Conservation (phyloP, 2,113 vertebrate genomes). For the Chloropsis hardwickii region DNA sequence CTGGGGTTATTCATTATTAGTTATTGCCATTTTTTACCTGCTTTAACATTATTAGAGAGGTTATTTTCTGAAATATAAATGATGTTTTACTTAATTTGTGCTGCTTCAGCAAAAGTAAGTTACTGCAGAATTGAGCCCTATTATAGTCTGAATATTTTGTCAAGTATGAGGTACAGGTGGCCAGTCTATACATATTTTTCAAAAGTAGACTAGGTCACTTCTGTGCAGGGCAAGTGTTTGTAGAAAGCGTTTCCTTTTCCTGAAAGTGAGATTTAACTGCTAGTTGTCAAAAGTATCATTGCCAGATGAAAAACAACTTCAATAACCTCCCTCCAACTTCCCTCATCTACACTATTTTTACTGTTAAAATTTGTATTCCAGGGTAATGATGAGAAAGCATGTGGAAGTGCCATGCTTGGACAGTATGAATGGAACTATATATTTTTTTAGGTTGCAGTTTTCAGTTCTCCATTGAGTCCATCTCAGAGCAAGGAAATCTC, state of each 20-base stretch:
- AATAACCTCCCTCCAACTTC: background rate
- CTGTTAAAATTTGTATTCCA: background rate
- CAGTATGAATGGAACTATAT: background rate
- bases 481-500: background rate
- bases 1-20: too few species aligned
- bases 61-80: conserved; percentile 27
- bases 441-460: background rate
- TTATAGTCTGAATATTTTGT: background rate
- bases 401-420: background rate
- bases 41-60: background rate
- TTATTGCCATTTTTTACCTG: background rate
- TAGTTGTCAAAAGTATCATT: background rate
- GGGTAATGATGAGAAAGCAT: background rate
- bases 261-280: background rate
- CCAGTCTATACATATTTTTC: background rate
- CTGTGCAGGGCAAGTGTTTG: background rate
- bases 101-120: background rate
- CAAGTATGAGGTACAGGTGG: background rate
- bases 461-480: background rate
- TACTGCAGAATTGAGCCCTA: background rate
- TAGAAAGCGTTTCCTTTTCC: background rate
- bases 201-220: background rate
- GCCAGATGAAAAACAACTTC: background rate
- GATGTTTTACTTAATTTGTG: background rate
- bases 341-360: background rate